Conservation (phyloP, 2,113 vertebrate genomes). For the Strigops habroptila region DNA sequence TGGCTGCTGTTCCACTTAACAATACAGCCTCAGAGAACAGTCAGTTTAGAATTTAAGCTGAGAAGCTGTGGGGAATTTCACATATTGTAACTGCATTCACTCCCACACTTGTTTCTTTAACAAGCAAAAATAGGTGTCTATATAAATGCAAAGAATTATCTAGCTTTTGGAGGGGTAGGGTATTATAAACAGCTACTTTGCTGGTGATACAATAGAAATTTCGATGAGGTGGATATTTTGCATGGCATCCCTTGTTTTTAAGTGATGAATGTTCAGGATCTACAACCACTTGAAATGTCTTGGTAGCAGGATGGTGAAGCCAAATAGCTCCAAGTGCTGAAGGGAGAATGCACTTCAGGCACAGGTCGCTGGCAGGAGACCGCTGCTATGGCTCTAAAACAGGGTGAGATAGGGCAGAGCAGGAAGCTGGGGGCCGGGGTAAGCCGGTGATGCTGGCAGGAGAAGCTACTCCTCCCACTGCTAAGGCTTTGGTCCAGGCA, state of each 20-base stretch:
- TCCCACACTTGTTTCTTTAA: slow-evolving; percentile 16
- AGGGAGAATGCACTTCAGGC: not conserved
- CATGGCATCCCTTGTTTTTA: not conserved
- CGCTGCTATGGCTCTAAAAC: not conserved
- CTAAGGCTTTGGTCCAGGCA: not conserved
- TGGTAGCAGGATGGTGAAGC: not conserved
- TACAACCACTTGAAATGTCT: not conserved
- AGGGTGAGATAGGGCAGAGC: not conserved
- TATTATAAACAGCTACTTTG: not conserved
- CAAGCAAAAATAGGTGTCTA: not conserved
- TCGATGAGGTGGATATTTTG: not conserved
- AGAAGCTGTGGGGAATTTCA: slow-evolving; percentile 1
- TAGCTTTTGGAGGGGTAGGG: not conserved
- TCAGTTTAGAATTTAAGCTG: not conserved
- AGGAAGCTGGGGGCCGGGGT: not conserved
- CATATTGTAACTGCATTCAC: not conserved
- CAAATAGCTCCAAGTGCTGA: not conserved
- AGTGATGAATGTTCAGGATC: not conserved
- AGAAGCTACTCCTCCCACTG: not conserved
- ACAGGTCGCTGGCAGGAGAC: not conserved
- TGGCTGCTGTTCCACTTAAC: slow-evolving; percentile 15
- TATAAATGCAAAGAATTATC: not conserved
- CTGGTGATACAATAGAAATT: not conserved
- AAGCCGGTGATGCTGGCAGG: not conserved
- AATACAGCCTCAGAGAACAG: slow-evolving; percentile 1